Evolutionary conservation across 1,140 invertebrate species (phyloP), one percentile per base, ranked within the genome.

Genomic region (Rhopalosiphum maidis): DNA sequence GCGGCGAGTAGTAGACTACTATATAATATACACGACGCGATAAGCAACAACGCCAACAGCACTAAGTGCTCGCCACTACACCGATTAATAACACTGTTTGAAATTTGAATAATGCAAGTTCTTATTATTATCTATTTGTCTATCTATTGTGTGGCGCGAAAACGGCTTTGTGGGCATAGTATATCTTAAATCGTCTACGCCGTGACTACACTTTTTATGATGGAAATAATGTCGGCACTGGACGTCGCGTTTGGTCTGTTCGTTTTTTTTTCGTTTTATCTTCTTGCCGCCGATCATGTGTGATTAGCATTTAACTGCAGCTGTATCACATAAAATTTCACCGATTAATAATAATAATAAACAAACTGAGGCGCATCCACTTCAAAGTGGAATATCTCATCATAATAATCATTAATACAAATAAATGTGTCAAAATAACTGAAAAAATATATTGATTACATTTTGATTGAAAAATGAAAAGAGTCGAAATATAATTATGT

Each of bases 401-500:
- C 8, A 46, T 18, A 9, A 77, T n/a, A 21, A n/a, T 5, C 15
- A 6, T 77, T 41, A 46, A 48, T 87, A 46, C 4, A 87, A 87
- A 87, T 46, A 1, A n/a, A 48, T 87, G 41, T n/a, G 43, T 86
- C 25, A 21, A 86, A 48, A 46, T 46, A 86, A 46, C 25, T 43
- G 4, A 30, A 86, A 46, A 46, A 86, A 86, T 41, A n/a, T 86
- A 86, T 46, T 43, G 83, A 85, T 85, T 85, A 37, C 8, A 35
- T 82, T 82, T 82, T 82, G 77, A 83, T 83, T 83, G 35, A 85
- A 85, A 83, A 85, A 43, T 23, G 41, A 85, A 85, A 85, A 85
- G 22, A 41, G 83, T 85, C 7, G 37, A 30, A 41, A 25, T 85
- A 85, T 85, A 85, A 41, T n/a, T n/a, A n/a, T 37, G 2, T 77